Evolutionary conservation across 2,888 invertebrate species (phyloP).

Genomic region (Eupithecia dodoneata): DNA sequence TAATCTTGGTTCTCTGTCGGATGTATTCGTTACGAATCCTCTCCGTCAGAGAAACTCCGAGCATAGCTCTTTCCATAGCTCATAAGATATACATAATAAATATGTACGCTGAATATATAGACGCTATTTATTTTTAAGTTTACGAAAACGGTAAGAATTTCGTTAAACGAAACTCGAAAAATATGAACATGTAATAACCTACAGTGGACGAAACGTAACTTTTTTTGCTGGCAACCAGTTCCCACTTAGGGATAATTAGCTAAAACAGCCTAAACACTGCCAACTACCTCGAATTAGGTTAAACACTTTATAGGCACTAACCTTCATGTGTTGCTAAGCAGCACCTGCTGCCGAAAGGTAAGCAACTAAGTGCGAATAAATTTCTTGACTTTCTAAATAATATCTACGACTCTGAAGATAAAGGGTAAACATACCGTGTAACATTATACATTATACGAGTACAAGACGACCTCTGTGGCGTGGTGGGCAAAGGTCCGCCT

Average conservation of each 20-base stretch:
- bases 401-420: conserved; percentile 3
- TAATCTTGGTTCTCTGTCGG: no score
- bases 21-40: no score
- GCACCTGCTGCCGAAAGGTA: conserved; percentile 25
- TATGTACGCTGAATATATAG: no score
- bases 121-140: not conserved
- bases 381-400: conserved; percentile 16
- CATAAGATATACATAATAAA: no score
- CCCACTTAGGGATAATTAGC: conserved; percentile 14
- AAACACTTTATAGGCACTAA: conserved; percentile 26
- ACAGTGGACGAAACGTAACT: not conserved
- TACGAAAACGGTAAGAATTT: not conserved
- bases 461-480: no score
- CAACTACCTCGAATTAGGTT: conserved; percentile 34
- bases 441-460: no score
- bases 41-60: no score
- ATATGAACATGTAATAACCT: not conserved
- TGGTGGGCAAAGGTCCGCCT: no score
- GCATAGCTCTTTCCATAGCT: no score
- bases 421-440: not conserved
- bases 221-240: not conserved
- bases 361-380: conserved; percentile 23
- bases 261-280: conserved; percentile 38
- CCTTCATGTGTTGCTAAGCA: conserved; percentile 21
- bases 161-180: not conserved